Conservation (phyloP, 2,888 invertebrate genomes). For the Dryobota labecula region DNA sequence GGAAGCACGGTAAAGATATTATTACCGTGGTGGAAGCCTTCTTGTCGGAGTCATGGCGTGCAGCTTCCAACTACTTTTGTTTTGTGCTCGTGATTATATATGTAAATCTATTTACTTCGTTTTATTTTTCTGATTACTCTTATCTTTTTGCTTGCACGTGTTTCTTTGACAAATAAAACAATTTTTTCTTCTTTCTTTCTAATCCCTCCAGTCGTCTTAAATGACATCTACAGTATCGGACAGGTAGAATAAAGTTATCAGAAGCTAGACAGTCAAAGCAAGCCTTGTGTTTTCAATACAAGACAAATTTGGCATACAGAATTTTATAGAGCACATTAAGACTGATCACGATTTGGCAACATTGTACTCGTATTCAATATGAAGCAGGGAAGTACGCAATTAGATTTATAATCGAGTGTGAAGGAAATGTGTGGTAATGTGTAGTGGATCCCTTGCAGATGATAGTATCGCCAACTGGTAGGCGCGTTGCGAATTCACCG, state of each 20-base stretch:
- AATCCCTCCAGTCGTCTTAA: neutral
- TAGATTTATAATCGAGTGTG: slow-evolving; percentile 32
- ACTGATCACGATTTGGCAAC: neutral
- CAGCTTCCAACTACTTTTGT: too few relatives aligned
- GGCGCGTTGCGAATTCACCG: slow-evolving; percentile 20
- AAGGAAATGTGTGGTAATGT: slow-evolving; percentile 43
- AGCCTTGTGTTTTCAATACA: neutral
- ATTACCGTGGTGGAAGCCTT: too few relatives aligned
- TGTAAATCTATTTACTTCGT: too few relatives aligned
- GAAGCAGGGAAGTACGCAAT: slow-evolving; percentile 41
- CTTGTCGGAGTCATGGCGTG: too few relatives aligned
- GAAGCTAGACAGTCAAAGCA: neutral
- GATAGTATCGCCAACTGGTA: slow-evolving; percentile 9
- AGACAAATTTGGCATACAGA: neutral
- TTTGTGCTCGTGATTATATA: too few relatives aligned
- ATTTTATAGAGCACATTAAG: neutral
- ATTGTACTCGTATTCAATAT: slow-evolving; percentile 17
- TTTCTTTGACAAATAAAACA: too few relatives aligned
- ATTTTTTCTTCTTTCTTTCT: too few relatives aligned
- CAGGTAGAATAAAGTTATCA: neutral
- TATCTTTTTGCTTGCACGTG: too few relatives aligned
- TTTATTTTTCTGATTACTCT: too few relatives aligned
- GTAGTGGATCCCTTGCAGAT: slow-evolving; percentile 5
- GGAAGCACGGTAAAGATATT: too few relatives aligned
- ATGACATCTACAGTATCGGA: neutral